These are phyloP conservation scores for Amblyteles armatorius DNA, from an alignment of 2,888 invertebrate species.

Conservation along the genomic window DNA sequence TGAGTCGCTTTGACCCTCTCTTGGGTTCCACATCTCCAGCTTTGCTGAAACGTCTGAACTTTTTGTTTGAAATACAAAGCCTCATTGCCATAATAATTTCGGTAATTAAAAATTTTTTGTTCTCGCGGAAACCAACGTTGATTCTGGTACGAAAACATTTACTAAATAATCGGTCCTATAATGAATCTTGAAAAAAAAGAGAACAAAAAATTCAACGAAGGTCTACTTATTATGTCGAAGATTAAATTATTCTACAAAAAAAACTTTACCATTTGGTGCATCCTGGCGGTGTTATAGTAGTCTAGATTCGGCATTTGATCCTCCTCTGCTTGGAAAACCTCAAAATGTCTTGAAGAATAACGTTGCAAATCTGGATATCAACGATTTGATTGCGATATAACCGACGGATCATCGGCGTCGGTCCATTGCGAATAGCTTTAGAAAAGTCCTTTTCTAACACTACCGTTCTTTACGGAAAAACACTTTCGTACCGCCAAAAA, in stretches of 20 bases:
- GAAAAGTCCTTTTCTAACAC: conserved; percentile 31
- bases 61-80: background rate
- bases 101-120: background rate
- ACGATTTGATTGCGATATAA: conserved; percentile 3
- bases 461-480: conserved; percentile 6
- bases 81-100: conserved; percentile 1
- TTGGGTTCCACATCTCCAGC: background rate
- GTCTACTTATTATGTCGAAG: background rate
- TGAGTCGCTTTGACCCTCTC: conserved; percentile 30
- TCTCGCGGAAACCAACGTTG: background rate
- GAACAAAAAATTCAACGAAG: background rate
- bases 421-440: conserved; percentile 42
- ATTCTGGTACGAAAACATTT: background rate
- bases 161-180: background rate
- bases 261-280: conserved; percentile 84
- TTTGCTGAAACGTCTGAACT: conserved; percentile 22
- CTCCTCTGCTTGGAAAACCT: conserved; percentile 34
- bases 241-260: conserved; percentile 57
- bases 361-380: background rate
- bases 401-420: conserved; percentile 55
- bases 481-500: conserved; percentile 14
- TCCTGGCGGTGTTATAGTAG: conserved; percentile 84
- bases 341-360: conserved; percentile 14
- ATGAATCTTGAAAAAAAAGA: background rate
- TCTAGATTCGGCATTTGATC: conserved; percentile 83